A percentile compares a stretch with the other conserved stretches of the same genome.
Conservation (phyloP, 1,140 invertebrate genomes). For the Nebria ingens region DNA sequence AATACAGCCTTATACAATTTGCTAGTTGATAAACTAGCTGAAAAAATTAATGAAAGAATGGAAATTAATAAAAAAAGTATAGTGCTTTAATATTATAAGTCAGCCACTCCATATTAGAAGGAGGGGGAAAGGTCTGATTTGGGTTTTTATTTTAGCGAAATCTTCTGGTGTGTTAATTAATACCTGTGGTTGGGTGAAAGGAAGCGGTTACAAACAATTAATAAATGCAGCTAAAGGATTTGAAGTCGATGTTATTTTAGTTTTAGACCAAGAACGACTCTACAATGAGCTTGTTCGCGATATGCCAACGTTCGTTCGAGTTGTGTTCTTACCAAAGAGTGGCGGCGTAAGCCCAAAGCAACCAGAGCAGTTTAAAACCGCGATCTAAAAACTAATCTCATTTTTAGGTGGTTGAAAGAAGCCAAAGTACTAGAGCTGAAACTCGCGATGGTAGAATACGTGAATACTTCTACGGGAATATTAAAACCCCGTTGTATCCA, state of each 20-base stretch:
- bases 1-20: slow-evolving; percentile 83
- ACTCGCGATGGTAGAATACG: slow-evolving; percentile 68
- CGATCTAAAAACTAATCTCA: slow-evolving; percentile 6
- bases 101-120: too few relatives aligned
- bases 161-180: slow-evolving; percentile 94
- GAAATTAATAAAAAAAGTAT: slow-evolving; percentile 76
- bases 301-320: slow-evolving; percentile 86
- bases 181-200: slow-evolving; percentile 96
- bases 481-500: slow-evolving; percentile 77
- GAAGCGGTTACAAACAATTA: slow-evolving; percentile 71
- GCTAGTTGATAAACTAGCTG: slow-evolving; percentile 74
- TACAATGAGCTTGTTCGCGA: slow-evolving; percentile 91
- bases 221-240: slow-evolving; percentile 85
- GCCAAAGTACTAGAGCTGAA: slow-evolving; percentile 57
- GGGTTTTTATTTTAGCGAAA: slow-evolving; percentile 48
- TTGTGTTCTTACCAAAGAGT: slow-evolving; percentile 91
- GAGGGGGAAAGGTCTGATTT: slow-evolving; percentile 11
- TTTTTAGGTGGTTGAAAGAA: slow-evolving; percentile 74
- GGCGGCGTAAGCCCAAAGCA: slow-evolving; percentile 64
- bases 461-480: slow-evolving; percentile 93
- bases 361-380: not conserved
- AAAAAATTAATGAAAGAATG: slow-evolving; percentile 74
- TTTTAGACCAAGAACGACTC: slow-evolving; percentile 91
- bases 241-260: slow-evolving; percentile 91
- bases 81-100: not conserved